Evolutionary conservation across 2,888 invertebrate genomes (phyloP), one percentile per base, ranked within the genome.

Genomic region (Diarsia dahlii): DNA sequence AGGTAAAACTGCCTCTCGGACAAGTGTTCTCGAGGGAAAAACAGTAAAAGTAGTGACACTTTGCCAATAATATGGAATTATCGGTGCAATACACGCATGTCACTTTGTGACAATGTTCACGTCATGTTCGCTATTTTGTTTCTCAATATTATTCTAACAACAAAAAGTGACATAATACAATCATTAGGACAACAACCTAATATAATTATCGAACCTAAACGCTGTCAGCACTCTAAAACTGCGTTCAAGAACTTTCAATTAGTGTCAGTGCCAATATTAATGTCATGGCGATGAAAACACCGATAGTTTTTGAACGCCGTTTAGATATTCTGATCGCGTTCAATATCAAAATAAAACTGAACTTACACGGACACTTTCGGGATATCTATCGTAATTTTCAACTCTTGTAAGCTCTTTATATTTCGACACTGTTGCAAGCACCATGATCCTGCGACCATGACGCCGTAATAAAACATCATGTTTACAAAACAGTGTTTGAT

Each of bases 11-110:
- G 23, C 28, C 48, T 23, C 5, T 34, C n/a, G 72, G 71, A 54
- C 10, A 48, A 71, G 12, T 48, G 13, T 54, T n/a, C 74, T 63
- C 73, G 10, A 48, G 74, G 54, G n/a, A 13, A 15, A 54, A 48
- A 56, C 45, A 6, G n/a, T 45, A 39, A 56, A 56, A 56, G 13
- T 39, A 18, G 12, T 73, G 48, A 80, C 63, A 73, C 20, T 73
- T 80, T 80, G 28, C 76, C 80, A 80, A 80, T 77, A 77, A 56
- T 34, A 45, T 39, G 15, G 20, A 23, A 73, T 45, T 63, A 76
- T 63, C 80, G 9, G 70, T 34, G 9, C 15, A 60, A 52, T 45
- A 52, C 13, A 50, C 1, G 23, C 62, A 4, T 28, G 60, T 63
- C 15, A 23, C 63, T 23, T 63, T n/a, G 8, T n/a, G n/a, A n/a